These are phyloP conservation scores for Scopus umbretta DNA, from an alignment of 2,113 vertebrate genomes.

Conservation along the genomic window DNA sequence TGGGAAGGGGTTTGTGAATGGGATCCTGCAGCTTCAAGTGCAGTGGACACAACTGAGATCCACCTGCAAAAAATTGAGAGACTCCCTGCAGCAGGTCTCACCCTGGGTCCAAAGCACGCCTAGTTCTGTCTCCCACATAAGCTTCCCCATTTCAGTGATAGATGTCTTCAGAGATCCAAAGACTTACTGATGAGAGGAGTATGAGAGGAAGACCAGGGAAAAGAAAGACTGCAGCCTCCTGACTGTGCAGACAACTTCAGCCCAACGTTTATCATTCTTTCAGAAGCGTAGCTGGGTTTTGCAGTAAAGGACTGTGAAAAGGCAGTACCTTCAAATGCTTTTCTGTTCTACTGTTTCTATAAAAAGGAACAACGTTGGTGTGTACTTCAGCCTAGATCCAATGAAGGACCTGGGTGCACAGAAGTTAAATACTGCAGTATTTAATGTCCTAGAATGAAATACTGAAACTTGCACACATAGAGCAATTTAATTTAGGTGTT, in stretches of 20 bases:
- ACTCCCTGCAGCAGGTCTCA: background rate
- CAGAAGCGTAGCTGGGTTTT: background rate
- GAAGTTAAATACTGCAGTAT: conserved; percentile 6
- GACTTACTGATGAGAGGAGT: background rate
- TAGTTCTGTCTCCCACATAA: background rate
- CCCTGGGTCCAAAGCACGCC: background rate
- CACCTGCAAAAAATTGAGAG: background rate
- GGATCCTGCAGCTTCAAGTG: background rate
- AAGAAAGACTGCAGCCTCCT: conserved; percentile 5
- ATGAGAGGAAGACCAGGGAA: background rate
- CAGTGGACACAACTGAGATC: background rate
- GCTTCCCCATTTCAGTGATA: background rate
- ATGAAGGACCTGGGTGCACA: background rate
- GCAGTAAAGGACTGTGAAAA: background rate
- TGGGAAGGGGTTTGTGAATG: background rate
- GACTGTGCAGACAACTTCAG: conserved; percentile 11
- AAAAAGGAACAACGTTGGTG: background rate
- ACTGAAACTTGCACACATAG: background rate
- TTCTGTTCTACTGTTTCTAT: background rate
- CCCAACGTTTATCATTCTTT: background rate
- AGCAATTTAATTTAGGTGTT: background rate
- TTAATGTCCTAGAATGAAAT: background rate
- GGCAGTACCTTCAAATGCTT: conserved; percentile 21
- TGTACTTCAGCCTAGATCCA: background rate
- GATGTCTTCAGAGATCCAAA: background rate